Evolutionary conservation across 2,797 vertebrate genomes (phyloP), one percentile per base, ranked within the genome.

Genomic region (Mallotus villosus): DNA sequence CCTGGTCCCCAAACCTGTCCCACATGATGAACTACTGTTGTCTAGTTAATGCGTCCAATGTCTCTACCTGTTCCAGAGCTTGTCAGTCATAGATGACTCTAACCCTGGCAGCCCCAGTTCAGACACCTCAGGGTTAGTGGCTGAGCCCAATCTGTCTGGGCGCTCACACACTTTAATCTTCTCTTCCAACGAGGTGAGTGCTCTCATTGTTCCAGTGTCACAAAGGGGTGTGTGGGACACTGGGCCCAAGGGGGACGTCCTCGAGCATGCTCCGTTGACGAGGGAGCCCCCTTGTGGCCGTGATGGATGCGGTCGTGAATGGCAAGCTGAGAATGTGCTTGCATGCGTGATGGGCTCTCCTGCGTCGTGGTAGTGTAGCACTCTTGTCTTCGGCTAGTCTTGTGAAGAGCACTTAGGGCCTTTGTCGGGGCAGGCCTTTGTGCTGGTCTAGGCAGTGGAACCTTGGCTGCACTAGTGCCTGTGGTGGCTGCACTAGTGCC

Each of bases 131-230:
- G 95, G 95, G 92, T 94, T 96, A 93, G 95, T 97, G 78, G 90
- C 94, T 90, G 96, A 97, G 89, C 95, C 95, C 93, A 95, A 92
- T 93, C 94, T 97, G 87, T 95, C 96, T 93, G 95, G 96, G 92
- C 95, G 95, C 91, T 94, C 96, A 77, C 95, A 96, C 91, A 97
- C 95, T 92, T 93, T 97, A 94, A 94, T 94, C 95, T 97, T 97
- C 95, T 96, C 95, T 92, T 97, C 96, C 90, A 94, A 93, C 81
- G 95, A 97, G 95, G 96, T 98, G 95, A 97, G 96, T 97, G 92
- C 88, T 91, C 83, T 90, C 86, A 91, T 88, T 53, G 84, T 85
- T 81, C 83, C 81, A 16, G 83, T 49, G 81, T 81, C 83, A 88
- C 84, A 85, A 87, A 89, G 87, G 37, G 37, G 1, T 34, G 79